phyloP scores from a whole-genome alignment of 2,888 invertebrate genomes.

The Coenonympha arcania region DNA sequence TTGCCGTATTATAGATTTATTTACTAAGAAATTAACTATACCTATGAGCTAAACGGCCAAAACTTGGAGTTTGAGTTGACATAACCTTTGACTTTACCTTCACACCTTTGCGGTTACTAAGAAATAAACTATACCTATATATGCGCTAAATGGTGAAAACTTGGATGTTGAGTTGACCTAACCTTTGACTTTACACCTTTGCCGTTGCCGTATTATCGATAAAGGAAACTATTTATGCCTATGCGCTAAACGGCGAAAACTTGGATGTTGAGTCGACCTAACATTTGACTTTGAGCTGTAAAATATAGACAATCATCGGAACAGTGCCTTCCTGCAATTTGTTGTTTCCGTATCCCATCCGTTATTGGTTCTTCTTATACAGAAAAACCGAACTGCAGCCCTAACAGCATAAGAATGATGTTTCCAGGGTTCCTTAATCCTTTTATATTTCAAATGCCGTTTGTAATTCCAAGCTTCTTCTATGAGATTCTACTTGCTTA shows the following conservation, averaged over 20 bases:
- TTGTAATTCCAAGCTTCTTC: too few species aligned
- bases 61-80: background rate
- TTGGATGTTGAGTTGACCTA: background rate
- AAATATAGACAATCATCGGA: too few species aligned
- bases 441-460: too few species aligned
- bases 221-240: background rate
- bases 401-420: too few species aligned
- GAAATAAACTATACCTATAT: background rate
- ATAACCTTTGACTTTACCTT: too few species aligned
- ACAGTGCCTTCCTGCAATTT: too few species aligned
- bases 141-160: background rate
- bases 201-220: conserved; percentile 1
- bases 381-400: too few species aligned
- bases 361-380: too few species aligned
- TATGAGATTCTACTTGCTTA: too few species aligned
- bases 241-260: background rate
- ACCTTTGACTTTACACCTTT: conserved; percentile 6
- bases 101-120: background rate
- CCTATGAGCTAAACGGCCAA: background rate
- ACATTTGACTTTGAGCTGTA: too few species aligned
- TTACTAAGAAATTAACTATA: background rate
- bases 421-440: too few species aligned
- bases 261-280: background rate
- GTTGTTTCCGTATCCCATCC: too few species aligned
- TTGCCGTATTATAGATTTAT: conserved; percentile 3